Conservation (phyloP, 2,797 vertebrate genomes). For the Sebastes oblongus region DNA sequence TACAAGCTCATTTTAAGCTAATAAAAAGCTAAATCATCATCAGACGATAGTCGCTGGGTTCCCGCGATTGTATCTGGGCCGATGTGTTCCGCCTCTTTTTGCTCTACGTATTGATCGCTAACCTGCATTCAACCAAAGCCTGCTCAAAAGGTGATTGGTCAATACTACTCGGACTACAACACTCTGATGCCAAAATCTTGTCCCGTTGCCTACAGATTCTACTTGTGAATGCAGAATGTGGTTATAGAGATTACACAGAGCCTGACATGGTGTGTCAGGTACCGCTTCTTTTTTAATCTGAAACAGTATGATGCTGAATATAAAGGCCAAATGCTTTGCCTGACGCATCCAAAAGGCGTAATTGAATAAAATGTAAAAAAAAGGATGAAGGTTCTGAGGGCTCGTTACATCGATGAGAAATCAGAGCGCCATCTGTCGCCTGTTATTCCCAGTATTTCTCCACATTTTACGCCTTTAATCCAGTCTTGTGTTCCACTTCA, state of each 20-base stretch:
- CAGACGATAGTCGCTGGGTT: not conserved
- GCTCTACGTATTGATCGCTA: not conserved
- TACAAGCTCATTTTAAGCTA: too few relatives aligned
- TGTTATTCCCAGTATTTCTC: not conserved
- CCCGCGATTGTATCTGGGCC: not conserved
- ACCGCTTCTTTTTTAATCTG: not conserved
- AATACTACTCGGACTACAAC: too few relatives aligned
- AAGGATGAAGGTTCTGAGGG: not conserved
- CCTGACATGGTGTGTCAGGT: not conserved
- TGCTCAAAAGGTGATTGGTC: too few relatives aligned
- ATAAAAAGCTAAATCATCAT: too few relatives aligned
- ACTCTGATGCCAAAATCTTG: too few relatives aligned
- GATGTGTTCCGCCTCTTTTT: not conserved
- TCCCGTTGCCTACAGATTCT: too few relatives aligned
- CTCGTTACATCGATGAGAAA: not conserved
- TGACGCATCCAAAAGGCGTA: not conserved
- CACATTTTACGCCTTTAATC: not conserved
- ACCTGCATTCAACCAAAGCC: not conserved
- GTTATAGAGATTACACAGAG: not conserved
- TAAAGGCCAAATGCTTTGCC: not conserved
- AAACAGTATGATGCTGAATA: not conserved
- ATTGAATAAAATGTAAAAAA: not conserved
- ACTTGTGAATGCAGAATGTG: too few relatives aligned
- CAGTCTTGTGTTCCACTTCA: not conserved
- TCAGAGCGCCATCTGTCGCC: too few relatives aligned